Evolutionary conservation across 1,140 invertebrate species (phyloP).

Genomic region (Ctenoplectra terminalis): DNA sequence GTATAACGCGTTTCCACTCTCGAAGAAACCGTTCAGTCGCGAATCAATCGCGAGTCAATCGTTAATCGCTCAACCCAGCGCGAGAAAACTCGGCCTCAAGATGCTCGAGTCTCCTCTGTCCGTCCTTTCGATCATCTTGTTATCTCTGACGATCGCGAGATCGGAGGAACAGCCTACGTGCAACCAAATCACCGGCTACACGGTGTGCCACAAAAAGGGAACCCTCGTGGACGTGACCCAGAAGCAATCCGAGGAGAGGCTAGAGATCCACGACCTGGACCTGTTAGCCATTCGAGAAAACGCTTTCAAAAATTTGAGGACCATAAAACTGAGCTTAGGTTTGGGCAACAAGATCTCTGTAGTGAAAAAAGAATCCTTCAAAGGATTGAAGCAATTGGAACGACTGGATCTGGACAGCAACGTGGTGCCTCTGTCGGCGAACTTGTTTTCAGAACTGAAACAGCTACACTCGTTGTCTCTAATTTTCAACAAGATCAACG

Average conservation of each 20-base stretch:
- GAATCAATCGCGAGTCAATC: background rate
- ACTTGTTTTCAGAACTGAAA: conserved; percentile 55
- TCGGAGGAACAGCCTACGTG: conserved; percentile 15
- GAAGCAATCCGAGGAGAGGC: background rate
- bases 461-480: conserved; percentile 39
- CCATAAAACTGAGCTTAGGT: conserved; percentile 25
- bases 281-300: conserved; percentile 45
- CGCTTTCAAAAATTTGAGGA: conserved; percentile 57
- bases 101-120: conserved; percentile 1
- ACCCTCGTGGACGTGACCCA: conserved; percentile 45
- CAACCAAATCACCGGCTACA: background rate
- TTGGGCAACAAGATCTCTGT: conserved; percentile 56
- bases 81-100: background rate
- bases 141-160: background rate
- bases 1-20: background rate
- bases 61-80: too few species aligned
- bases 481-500: conserved; percentile 50
- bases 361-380: conserved; percentile 45
- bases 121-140: background rate
- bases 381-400: conserved; percentile 51
- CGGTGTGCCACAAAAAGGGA: conserved; percentile 47
- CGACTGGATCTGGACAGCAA: conserved; percentile 54
- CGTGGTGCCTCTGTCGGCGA: conserved; percentile 27
- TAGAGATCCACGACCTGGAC: conserved; percentile 42
- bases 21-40: background rate